Percentiles rank a stretch among this genome's conserved stretches.
Evolutionary conservation across 1,140 invertebrate genomes (phyloP).

Genomic region (Archivesica marissinica): DNA sequence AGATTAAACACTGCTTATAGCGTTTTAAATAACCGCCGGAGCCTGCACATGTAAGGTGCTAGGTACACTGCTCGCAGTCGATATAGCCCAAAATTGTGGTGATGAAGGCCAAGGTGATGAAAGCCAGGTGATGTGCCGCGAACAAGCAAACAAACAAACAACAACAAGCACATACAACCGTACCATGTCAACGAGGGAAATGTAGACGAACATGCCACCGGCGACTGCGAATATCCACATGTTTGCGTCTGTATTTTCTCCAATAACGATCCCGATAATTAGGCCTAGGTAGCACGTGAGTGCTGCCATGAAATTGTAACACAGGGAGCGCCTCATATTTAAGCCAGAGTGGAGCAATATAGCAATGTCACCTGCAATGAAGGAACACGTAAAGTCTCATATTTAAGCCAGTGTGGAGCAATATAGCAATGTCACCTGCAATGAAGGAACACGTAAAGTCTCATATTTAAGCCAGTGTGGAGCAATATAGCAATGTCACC

Average conservation of each 20-base stretch:
- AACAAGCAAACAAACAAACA: too few relatives aligned
- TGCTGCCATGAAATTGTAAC: constrained; percentile 89
- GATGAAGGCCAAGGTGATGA: neutral
- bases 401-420: constrained; percentile 88
- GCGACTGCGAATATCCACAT: constrained; percentile 87
- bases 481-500: constrained; percentile 89
- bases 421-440: constrained; percentile 89
- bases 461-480: constrained; percentile 87
- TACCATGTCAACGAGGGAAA: constrained; percentile 88
- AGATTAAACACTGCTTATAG: too few relatives aligned
- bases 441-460: too few relatives aligned
- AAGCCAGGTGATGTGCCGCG: too few relatives aligned
- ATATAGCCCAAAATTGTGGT: too few relatives aligned
- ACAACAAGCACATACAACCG: too few relatives aligned
- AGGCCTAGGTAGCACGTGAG: constrained; percentile 87
- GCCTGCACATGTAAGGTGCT: too few relatives aligned
- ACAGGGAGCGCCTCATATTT: constrained; percentile 87
- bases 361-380: constrained; percentile 87
- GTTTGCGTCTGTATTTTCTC: constrained; percentile 82
- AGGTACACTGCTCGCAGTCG: too few relatives aligned
- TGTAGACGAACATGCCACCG: constrained; percentile 88
- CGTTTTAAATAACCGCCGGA: too few relatives aligned
- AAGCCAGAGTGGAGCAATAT: constrained; percentile 88
- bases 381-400: constrained; percentile 84
- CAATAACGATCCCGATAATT: constrained; percentile 85